These are phyloP conservation scores for Pyrgus malvae DNA, from an alignment of 2,888 invertebrate species.

Conservation along the genomic window DNA sequence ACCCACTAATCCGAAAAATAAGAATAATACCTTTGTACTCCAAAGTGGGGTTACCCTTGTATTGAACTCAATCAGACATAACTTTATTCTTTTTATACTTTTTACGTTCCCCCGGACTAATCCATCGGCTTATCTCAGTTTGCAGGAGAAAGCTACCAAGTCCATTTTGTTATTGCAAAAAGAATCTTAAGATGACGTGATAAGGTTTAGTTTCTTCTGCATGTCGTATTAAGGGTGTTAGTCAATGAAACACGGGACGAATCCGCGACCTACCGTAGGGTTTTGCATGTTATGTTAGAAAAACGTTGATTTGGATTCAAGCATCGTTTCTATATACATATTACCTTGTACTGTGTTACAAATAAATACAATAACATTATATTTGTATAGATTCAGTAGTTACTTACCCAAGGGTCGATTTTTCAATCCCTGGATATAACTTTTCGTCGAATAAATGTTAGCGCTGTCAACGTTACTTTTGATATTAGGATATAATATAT, in stretches of 20 bases:
- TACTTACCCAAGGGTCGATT: too few relatives aligned
- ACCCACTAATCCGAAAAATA: slow-evolving; percentile 1
- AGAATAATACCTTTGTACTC: slow-evolving; percentile 3
- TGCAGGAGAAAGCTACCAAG: slow-evolving; percentile 59
- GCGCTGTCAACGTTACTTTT: too few relatives aligned
- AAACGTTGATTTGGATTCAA: not conserved
- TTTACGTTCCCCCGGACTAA: slow-evolving; percentile 67
- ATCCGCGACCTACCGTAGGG: slow-evolving; percentile 77
- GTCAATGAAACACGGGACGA: slow-evolving; percentile 63
- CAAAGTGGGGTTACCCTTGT: slow-evolving; percentile 12
- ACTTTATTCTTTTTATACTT: slow-evolving; percentile 55
- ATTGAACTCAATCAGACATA: slow-evolving; percentile 54
- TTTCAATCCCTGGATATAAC: too few relatives aligned
- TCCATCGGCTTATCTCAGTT: slow-evolving; percentile 71
- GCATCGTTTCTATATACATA: too few relatives aligned
- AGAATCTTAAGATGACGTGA: not conserved
- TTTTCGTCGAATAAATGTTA: too few relatives aligned
- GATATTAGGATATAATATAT: too few relatives aligned
- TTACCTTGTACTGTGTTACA: too few relatives aligned
- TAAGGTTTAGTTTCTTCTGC: slow-evolving; percentile 43
- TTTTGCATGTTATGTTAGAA: slow-evolving; percentile 44
- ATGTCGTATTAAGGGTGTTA: slow-evolving; percentile 41
- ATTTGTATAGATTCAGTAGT: too few relatives aligned
- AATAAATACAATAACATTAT: too few relatives aligned
- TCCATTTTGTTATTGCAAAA: slow-evolving; percentile 12